phyloP scores from a whole-genome alignment of 2,797 vertebrate species.

The Sebastes matsubarae region DNA sequence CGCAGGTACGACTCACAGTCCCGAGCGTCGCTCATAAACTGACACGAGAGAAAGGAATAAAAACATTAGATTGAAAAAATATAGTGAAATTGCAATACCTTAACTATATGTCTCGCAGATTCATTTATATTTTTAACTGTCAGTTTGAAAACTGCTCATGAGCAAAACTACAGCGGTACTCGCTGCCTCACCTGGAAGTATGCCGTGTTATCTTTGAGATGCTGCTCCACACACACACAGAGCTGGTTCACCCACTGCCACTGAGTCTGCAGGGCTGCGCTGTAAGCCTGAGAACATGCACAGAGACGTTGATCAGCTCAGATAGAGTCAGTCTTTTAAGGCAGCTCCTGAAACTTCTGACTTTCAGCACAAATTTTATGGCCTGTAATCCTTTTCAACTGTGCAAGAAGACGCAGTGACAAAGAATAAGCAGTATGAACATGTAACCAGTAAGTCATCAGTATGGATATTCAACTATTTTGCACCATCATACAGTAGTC shows the following conservation, averaged over 20 bases:
- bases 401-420: background rate
- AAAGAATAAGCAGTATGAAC: background rate
- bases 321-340: background rate
- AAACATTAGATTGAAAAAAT: background rate
- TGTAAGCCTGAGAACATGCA: slow-evolving; percentile 88
- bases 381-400: background rate
- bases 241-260: slow-evolving; percentile 97
- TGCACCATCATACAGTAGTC: background rate
- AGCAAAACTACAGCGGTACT: background rate
- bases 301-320: background rate
- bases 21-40: slow-evolving; percentile 93
- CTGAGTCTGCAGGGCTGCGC: slow-evolving; percentile 94
- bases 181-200: slow-evolving; percentile 91
- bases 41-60: background rate
- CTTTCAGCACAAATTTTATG: too few relatives aligned
- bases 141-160: too few relatives aligned
- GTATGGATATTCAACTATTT: background rate
- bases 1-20: slow-evolving; percentile 92
- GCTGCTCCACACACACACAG: slow-evolving; percentile 94
- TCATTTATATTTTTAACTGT: background rate
- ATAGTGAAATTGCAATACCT: background rate
- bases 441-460: background rate
- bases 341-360: background rate
- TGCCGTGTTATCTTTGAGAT: slow-evolving; percentile 92
- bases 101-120: background rate